Percentiles rank a stretch among this genome's conserved stretches.
These are phyloP conservation scores for Meiosimyza platycephala DNA, from an alignment of 2,888 invertebrate species.

Conservation along the genomic window DNA sequence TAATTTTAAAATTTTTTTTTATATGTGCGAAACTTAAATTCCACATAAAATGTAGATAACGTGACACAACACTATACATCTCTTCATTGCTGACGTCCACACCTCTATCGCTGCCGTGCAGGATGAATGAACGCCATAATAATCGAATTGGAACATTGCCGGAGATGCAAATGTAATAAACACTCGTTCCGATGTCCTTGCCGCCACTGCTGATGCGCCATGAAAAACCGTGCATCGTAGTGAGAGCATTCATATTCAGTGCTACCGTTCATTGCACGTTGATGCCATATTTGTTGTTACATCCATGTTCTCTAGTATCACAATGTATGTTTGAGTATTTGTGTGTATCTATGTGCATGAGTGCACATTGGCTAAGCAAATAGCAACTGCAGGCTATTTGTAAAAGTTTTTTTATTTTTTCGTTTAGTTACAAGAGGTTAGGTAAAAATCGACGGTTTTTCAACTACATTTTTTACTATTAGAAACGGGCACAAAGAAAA, in stretches of 20 bases:
- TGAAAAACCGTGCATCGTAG: not conserved
- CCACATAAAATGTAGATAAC: no score
- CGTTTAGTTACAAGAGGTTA: not conserved
- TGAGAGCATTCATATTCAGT: not conserved
- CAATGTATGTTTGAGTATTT: not conserved
- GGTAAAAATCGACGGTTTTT: not conserved
- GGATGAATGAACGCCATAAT: constrained; percentile 24
- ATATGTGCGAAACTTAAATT: no score
- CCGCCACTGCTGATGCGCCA: not conserved
- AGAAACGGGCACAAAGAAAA: no score
- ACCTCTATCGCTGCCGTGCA: not conserved
- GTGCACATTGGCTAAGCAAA: constrained; percentile 2
- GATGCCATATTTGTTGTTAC: not conserved
- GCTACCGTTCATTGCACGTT: not conserved
- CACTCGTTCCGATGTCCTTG: not conserved
- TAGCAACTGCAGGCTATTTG: constrained; percentile 27
- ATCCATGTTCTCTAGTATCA: not conserved
- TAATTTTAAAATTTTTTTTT: no score
- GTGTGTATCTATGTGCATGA: not conserved
- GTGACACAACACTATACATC: no score
- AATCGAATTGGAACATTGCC: constrained; percentile 30
- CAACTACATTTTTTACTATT: no score
- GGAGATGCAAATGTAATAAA: constrained; percentile 33
- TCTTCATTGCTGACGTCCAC: no score
- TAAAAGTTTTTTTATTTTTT: not conserved